These are phyloP conservation scores for Chelon labrosus DNA, from an alignment of 2,797 vertebrate species.

Conservation along the genomic window DNA sequence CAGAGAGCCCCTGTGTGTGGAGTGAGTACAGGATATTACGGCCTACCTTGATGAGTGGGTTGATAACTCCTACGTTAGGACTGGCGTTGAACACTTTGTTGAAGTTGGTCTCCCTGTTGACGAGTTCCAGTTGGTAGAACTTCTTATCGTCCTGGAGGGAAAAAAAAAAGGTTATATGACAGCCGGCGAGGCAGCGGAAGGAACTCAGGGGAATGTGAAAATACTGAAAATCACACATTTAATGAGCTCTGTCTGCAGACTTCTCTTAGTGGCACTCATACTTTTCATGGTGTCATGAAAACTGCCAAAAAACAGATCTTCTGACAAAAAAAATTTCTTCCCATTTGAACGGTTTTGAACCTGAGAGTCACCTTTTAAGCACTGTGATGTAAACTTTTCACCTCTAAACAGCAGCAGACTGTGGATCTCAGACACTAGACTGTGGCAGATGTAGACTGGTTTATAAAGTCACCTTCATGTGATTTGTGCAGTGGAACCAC, in stretches of 20 bases:
- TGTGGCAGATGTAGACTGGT: slow-evolving; percentile 29
- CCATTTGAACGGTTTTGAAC: background rate
- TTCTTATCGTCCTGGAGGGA: slow-evolving; percentile 96
- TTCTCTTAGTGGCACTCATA: background rate
- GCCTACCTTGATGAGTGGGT: slow-evolving; percentile 95
- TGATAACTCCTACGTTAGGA: slow-evolving; percentile 98
- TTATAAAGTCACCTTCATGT: slow-evolving; percentile 46
- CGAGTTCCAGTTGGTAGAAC: slow-evolving; percentile 98
- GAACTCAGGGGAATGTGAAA: slow-evolving; percentile 6
- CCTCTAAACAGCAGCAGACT: background rate
- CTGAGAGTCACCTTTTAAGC: background rate
- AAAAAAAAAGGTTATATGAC: slow-evolving; percentile 40
- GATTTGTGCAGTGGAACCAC: slow-evolving; percentile 17
- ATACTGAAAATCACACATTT: slow-evolving; percentile 37
- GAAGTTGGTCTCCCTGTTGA: slow-evolving; percentile 99
- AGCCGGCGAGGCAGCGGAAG: slow-evolving; percentile 4
- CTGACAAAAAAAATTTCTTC: background rate
- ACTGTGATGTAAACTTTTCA: background rate
- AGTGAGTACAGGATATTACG: background rate
- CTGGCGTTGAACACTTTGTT: slow-evolving; percentile 99
- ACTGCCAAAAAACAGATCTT: background rate
- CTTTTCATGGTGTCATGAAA: slow-evolving; percentile 15
- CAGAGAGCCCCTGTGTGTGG: slow-evolving; percentile 47
- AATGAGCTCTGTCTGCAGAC: slow-evolving; percentile 20
- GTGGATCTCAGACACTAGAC: slow-evolving; percentile 3